These are phyloP conservation scores for Sphecodes monilicornis DNA, from an alignment of 2,888 invertebrate genomes.

Conservation along the genomic window DNA sequence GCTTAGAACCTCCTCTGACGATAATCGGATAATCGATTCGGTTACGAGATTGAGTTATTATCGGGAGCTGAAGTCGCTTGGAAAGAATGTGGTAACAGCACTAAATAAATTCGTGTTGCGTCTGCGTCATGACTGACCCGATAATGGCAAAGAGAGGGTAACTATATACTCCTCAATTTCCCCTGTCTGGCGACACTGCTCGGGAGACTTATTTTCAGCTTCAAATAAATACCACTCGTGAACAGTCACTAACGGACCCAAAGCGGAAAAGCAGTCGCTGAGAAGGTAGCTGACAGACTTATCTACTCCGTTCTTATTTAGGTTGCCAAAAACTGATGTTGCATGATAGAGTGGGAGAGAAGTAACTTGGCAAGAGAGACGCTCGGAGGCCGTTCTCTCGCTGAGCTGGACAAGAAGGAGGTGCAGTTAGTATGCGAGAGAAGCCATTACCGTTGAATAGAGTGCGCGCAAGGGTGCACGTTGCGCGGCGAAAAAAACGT, in stretches of 20 bases:
- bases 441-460: slow-evolving; percentile 50
- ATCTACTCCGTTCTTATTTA: not conserved
- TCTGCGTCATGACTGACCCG: too few species aligned
- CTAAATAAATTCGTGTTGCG: too few species aligned
- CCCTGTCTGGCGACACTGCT: too few species aligned
- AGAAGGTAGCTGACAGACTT: not conserved
- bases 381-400: slow-evolving; percentile 26
- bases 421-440: slow-evolving; percentile 32
- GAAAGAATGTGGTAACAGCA: too few species aligned
- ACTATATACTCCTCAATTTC: too few species aligned
- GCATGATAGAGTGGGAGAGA: not conserved
- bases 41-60: too few species aligned
- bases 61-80: too few species aligned
- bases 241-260: not conserved
- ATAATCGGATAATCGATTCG: too few species aligned
- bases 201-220: too few species aligned
- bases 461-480: slow-evolving; percentile 27
- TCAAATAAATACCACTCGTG: too few species aligned
- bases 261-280: not conserved
- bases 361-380: slow-evolving; percentile 28
- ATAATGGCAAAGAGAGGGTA: too few species aligned
- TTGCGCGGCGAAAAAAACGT: slow-evolving; percentile 46
- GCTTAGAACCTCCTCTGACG: too few species aligned
- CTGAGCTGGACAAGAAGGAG: slow-evolving; percentile 24
- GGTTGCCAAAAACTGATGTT: not conserved